Percentiles rank a stretch among this genome's conserved stretches.
These are phyloP conservation scores for Drosophila ambigua DNA, from an alignment of 1,140 invertebrate genomes.

Conservation along the genomic window DNA sequence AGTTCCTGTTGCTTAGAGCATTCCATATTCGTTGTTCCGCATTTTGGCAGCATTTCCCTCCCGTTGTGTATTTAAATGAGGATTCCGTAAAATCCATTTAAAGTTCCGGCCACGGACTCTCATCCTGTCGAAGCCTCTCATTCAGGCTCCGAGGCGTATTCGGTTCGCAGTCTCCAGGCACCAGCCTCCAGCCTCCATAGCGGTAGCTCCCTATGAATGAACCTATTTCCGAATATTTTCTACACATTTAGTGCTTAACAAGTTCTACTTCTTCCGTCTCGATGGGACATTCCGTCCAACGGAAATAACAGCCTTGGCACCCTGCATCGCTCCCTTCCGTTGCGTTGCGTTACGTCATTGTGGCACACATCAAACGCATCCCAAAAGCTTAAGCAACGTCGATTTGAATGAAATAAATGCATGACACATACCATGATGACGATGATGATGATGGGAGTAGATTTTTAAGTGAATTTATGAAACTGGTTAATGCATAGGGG, in stretches of 20 bases:
- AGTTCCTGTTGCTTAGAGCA: conserved; percentile 1
- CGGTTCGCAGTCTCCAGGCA: conserved; percentile 1
- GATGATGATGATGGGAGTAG: conserved; percentile 25
- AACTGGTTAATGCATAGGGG: no score
- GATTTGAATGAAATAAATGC: conserved; percentile 35
- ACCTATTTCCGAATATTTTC: conserved; percentile 73
- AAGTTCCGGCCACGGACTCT: conserved; percentile 49
- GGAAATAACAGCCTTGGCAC: conserved; percentile 58
- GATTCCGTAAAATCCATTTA: conserved; percentile 70
- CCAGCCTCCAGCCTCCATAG: conserved; percentile 3
- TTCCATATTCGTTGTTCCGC: conserved; percentile 1
- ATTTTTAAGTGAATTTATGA: background rate
- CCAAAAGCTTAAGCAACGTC: conserved; percentile 6
- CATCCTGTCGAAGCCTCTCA: conserved; percentile 1
- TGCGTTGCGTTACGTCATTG: conserved; percentile 42
- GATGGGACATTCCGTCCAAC: conserved; percentile 12
- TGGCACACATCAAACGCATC: conserved; percentile 26
- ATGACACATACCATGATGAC: conserved; percentile 11
- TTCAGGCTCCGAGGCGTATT: conserved; percentile 5
- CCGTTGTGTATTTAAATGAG: conserved; percentile 73
- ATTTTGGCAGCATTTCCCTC: conserved; percentile 9
- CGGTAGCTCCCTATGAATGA: conserved; percentile 54
- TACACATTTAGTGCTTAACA: conserved; percentile 66
- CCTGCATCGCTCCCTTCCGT: conserved; percentile 39
- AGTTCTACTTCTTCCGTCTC: conserved; percentile 10